Percentiles rank a stretch among this genome's conserved stretches.
phyloP scores from a whole-genome alignment of 2,113 vertebrate genomes.

The Marcusenius ussheri region DNA sequence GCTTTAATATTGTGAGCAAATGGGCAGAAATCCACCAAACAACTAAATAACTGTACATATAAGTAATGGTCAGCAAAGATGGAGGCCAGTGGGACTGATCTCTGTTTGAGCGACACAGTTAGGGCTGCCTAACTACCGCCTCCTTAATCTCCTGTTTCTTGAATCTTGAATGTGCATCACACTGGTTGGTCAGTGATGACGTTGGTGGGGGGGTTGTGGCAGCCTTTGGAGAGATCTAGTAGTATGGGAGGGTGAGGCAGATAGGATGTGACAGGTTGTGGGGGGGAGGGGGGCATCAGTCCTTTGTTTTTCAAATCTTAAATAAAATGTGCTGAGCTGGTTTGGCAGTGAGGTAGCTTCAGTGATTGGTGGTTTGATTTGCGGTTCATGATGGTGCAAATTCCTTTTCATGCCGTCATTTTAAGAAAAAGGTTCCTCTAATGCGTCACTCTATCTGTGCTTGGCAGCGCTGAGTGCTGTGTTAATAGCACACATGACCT shows the following conservation, averaged over 20 bases:
- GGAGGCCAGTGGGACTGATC: background rate
- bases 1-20: background rate
- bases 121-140: background rate
- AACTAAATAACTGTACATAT: background rate
- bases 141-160: no score
- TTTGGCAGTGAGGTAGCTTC: background rate
- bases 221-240: no score
- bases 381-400: background rate
- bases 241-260: background rate
- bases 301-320: no score
- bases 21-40: background rate
- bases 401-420: background rate
- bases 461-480: background rate
- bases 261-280: background rate
- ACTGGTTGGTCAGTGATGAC: no score
- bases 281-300: no score
- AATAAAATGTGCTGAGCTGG: no score
- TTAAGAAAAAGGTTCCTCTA: background rate
- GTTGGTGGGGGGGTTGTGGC: no score
- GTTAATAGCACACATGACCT: background rate
- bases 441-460: background rate
- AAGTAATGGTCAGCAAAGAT: background rate
- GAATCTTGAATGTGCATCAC: no score
- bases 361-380: background rate
- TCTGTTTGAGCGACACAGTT: background rate